phyloP scores from a whole-genome alignment of 53 echinoderm and acorn worm species.

The Arbacia lixula region DNA sequence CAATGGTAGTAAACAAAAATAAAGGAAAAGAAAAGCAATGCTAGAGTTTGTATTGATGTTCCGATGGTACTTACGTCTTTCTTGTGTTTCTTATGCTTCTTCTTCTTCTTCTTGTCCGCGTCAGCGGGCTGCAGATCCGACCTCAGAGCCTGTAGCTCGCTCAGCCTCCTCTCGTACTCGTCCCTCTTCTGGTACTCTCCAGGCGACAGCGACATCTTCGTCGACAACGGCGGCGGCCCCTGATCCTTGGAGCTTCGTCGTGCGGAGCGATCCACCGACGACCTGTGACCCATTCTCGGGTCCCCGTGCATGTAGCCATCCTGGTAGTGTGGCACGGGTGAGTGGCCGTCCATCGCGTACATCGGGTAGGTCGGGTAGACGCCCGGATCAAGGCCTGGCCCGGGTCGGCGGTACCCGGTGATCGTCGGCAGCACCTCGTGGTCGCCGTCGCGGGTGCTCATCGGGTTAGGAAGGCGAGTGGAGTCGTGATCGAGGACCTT shows the following conservation, averaged over 20 bases:
- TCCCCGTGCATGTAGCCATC: conserved; percentile 25
- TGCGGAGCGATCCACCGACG: too few species aligned
- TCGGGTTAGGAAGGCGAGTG: conserved; percentile 20
- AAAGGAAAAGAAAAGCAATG: too few species aligned
- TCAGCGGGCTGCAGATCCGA: conserved; percentile 43
- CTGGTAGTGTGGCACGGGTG: conserved; percentile 40
- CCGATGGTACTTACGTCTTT: conserved; percentile 34
- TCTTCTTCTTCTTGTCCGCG: conserved; percentile 67
- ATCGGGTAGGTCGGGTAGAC: conserved; percentile 47
- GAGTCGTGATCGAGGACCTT: conserved; percentile 80
- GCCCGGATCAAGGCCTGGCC: conserved; percentile 38
- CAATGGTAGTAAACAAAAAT: too few species aligned
- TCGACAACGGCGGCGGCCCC: not conserved
- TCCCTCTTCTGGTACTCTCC: conserved; percentile 79
- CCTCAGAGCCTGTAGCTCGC: conserved; percentile 79
- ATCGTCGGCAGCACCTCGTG: conserved; percentile 41
- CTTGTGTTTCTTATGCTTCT: conserved; percentile 66
- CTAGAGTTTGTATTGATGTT: too few species aligned
- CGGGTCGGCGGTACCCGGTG: conserved; percentile 42
- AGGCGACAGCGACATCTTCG: conserved; percentile 73
- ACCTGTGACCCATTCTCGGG: not conserved
- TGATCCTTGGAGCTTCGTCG: conserved; percentile 34
- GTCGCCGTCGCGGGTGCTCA: conserved; percentile 54
- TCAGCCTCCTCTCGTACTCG: conserved; percentile 78
- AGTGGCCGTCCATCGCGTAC: conserved; percentile 43